Evolutionary conservation across 2,113 vertebrate genomes (phyloP), one percentile per base, ranked within the genome.

Genomic region (Empidonax alnorum): DNA sequence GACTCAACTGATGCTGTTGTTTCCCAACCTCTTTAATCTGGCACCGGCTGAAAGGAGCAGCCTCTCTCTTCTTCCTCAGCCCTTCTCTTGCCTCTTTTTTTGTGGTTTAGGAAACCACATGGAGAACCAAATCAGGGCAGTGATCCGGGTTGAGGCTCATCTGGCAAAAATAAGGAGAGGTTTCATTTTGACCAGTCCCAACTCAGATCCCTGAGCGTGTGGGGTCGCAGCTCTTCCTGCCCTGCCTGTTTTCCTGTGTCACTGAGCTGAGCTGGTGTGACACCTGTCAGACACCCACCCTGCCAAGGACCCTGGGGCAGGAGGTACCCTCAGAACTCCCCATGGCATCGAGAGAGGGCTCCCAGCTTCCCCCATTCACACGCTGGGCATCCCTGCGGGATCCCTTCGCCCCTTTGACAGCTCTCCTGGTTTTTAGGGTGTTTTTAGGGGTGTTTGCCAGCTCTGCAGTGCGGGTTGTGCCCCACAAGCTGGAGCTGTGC

Each of bases 241-340:
- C 83, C 37, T 74, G 72, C 17, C 58, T 12, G 30, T 14, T 44
- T 25, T 22, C 39, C 87, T 44, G 56, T 15, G 21, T 4, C 22
- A 7, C 61, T 49, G 28, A 11, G 63, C 92, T 20, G n/a, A 25
- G 69, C 5, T 1, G 58, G 23, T 27, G 33, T 35, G 46, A 7
- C 30, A 10, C 17, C 19, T 1, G 0, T 9, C 44, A 24, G 28
- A 33, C 73, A 20, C 61, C 6, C 11, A 0, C 22, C 2, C 0
- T 0, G 58, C 27, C 9, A 3, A 25, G 65, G 84, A 15, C 27
- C 33, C 33, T 0, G 0, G 19, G 13, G 5, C 74, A 61, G 74
- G 14, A 62, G 61, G 74, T 18, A 2, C 65, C 2, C 0, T n/a
- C 84, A 72, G 58, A 56, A 2, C 47, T 41, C 22, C 56, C 53